These are phyloP conservation scores for Abrostola tripartita DNA, from an alignment of 2,888 invertebrate species.

Conservation along the genomic window DNA sequence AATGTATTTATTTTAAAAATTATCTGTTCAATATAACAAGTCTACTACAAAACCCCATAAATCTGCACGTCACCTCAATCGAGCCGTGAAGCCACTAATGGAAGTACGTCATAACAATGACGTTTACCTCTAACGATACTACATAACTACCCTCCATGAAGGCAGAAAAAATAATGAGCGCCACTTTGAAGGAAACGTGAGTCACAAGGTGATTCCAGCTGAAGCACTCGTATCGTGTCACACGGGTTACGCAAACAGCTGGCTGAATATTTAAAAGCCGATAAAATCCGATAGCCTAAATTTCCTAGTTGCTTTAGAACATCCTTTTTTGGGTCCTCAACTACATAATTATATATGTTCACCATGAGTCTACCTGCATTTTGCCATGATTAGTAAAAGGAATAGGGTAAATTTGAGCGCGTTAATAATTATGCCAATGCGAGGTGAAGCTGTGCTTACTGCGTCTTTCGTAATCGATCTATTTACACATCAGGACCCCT, in stretches of 20 bases:
- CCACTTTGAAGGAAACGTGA: slow-evolving; percentile 48
- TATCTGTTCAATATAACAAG: too few species aligned
- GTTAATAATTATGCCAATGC: too few species aligned
- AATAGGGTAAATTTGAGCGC: too few species aligned
- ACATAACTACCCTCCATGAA: slow-evolving; percentile 17
- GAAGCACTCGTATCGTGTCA: slow-evolving; percentile 28
- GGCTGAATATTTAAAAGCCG: neutral
- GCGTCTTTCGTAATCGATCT: too few species aligned
- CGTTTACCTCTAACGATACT: slow-evolving; percentile 13
- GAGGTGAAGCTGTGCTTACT: too few species aligned
- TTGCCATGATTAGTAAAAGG: too few species aligned
- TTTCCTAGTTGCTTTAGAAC: neutral
- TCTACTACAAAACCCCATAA: neutral
- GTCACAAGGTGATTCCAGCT: slow-evolving; percentile 51
- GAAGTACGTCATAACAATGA: slow-evolving; percentile 21
- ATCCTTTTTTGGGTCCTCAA: too few species aligned
- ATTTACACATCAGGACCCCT: too few species aligned
- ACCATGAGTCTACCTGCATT: too few species aligned
- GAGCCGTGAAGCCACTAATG: neutral
- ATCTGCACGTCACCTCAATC: neutral
- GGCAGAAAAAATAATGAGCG: slow-evolving; percentile 60
- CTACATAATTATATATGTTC: too few species aligned
- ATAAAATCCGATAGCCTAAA: neutral
- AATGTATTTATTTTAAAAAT: too few species aligned
- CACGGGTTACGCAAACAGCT: slow-evolving; percentile 19